phyloP scores from a whole-genome alignment of 2,888 invertebrate genomes.

The Andrena bicolor region DNA sequence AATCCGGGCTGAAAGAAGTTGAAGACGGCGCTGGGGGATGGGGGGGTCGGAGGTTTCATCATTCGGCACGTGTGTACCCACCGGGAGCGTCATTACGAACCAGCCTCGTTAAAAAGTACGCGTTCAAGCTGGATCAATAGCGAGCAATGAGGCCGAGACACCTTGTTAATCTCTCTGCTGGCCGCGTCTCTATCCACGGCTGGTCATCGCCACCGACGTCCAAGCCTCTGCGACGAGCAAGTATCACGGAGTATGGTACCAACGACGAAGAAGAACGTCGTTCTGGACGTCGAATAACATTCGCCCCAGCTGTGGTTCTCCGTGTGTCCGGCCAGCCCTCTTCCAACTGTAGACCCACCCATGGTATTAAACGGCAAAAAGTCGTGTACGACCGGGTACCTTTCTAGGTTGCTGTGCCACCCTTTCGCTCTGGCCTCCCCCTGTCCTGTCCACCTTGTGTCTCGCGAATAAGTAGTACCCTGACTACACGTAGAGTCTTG shows the following conservation, averaged over 20 bases:
- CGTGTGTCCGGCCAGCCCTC: neutral
- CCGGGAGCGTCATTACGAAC: slow-evolving; percentile 55
- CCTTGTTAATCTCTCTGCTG: slow-evolving; percentile 67
- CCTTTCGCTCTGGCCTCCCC: slow-evolving; percentile 36
- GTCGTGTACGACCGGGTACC: slow-evolving; percentile 47
- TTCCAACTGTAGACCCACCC: neutral
- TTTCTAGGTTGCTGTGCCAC: slow-evolving; percentile 59
- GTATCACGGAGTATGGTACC: slow-evolving; percentile 6
- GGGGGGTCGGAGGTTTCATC: slow-evolving; percentile 43
- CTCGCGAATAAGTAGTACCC: slow-evolving; percentile 72
- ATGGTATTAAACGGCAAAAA: slow-evolving; percentile 64
- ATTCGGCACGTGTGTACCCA: slow-evolving; percentile 52
- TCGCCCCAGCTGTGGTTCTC: neutral
- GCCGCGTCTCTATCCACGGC: slow-evolving; percentile 66
- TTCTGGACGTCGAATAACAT: neutral
- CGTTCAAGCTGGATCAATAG: slow-evolving; percentile 64
- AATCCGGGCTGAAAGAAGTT: slow-evolving; percentile 45
- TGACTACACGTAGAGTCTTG: slow-evolving; percentile 77
- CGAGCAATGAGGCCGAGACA: slow-evolving; percentile 59
- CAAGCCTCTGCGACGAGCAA: slow-evolving; percentile 47
- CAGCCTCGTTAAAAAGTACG: slow-evolving; percentile 68
- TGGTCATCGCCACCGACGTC: slow-evolving; percentile 52
- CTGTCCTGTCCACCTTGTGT: slow-evolving; percentile 53
- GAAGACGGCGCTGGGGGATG: slow-evolving; percentile 23
- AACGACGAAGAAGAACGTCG: neutral